A percentile compares a stretch with the other conserved stretches of the same genome.
phyloP scores from a whole-genome alignment of 2,888 invertebrate species.

The Malthinus flaveolus region DNA sequence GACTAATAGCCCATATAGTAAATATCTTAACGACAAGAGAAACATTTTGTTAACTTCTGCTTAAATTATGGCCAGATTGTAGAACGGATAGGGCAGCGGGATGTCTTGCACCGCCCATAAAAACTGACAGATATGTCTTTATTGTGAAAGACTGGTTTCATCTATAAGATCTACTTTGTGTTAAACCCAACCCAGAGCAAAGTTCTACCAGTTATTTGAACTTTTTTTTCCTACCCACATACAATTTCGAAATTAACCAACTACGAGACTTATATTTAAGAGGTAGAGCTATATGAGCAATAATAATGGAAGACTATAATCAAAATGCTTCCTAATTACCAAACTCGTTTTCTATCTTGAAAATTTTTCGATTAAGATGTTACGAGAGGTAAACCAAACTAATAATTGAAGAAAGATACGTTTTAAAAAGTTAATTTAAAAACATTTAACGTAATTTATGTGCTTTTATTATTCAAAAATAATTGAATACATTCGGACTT shows the following conservation, averaged over 20 bases:
- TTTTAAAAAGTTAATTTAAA: background rate
- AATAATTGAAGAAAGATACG: conserved; percentile 5
- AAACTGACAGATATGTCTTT: conserved; percentile 55
- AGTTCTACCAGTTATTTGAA: conserved; percentile 25
- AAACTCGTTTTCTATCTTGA: conserved; percentile 11
- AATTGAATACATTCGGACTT: no score
- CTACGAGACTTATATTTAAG: background rate
- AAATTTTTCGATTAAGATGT: conserved; percentile 6
- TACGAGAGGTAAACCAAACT: conserved; percentile 1
- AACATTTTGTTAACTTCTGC: conserved; percentile 25
- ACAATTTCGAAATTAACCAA: conserved; percentile 56
- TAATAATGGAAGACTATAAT: conserved; percentile 11
- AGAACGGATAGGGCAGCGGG: conserved; percentile 45
- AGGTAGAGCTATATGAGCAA: conserved; percentile 12
- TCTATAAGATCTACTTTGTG: conserved; percentile 28
- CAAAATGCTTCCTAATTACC: conserved; percentile 14
- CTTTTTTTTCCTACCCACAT: conserved; percentile 10
- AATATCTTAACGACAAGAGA: background rate
- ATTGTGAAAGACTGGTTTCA: conserved; percentile 49
- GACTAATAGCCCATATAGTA: background rate
- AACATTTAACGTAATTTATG: no score
- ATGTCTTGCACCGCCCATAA: conserved; percentile 49
- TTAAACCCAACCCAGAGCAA: conserved; percentile 28
- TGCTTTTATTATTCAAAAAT: no score
- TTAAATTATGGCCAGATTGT: conserved; percentile 37